Base-by-base conservation (phyloP, 1,140 invertebrate species). In the Ladona fulva region DNA sequence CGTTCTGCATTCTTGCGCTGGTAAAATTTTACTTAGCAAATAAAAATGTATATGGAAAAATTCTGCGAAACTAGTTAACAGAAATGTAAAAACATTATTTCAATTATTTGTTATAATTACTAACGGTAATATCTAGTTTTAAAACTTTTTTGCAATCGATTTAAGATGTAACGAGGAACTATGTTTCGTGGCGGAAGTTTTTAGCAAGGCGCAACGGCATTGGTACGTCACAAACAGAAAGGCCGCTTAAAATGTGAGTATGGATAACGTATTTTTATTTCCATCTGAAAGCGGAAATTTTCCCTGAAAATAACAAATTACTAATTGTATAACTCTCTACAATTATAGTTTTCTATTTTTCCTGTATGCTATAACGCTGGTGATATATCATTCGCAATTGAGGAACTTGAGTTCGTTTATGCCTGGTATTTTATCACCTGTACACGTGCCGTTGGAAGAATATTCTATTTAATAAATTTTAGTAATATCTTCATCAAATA, bases 1-100 rank as follows among this genome's bases (percentile, higher is more conserved):
- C 52, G 52, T 66, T 66, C 52, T 66, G n/a, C 52, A 66, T 66
- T 66, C 52, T 66, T 66, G 52, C 52, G 52, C 52, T 66, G 52
- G 3, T 22, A 12, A 66, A 66, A 66, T 22, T 66, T 66, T 66
- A 1, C 5, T 6, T 19, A 6, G 3, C n/a, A 22, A 66, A 66
- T 66, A 19, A 19, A 66, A 66, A 19, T 19, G n/a, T 66, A 19
- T 6, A 66, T 19, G 52, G 14, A 66, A 66, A 66, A 19, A 19
- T 66, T 1, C 3, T 6, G 5, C 12, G 5, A 19, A 66, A 22
- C 16, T 66, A 1, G 14, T 66, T 22, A 66, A 66, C 5, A 66
- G 1, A 19, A 66, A 16, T 19, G 3, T 66, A 66, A 66, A 66
- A 22, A 19, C 14, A 1, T 66, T 12, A 19, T 6, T 22, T 66